These are phyloP conservation scores for Lucilia cuprina DNA, from an alignment of 1,140 invertebrate genomes.

Conservation along the genomic window DNA sequence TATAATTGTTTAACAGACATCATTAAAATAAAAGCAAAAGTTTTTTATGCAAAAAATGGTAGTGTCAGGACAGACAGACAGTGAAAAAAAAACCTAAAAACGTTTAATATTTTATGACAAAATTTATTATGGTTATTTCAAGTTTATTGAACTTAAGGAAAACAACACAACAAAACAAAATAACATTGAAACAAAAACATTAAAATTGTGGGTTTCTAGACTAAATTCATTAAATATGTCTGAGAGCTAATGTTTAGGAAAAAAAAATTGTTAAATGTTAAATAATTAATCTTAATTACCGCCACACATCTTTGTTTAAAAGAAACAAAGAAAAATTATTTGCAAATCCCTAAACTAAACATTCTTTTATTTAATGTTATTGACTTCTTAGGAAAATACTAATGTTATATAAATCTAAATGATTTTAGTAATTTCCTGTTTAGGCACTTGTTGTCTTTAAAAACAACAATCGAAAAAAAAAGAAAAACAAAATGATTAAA, in stretches of 20 bases:
- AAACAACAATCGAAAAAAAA: background rate
- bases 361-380: background rate
- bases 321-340: no score
- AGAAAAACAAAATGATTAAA: background rate
- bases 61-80: no score
- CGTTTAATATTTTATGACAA: background rate
- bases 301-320: no score
- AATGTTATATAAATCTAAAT: background rate
- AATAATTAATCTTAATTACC: slow-evolving; percentile 13
- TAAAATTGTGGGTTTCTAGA: background rate
- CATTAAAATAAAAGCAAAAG: background rate
- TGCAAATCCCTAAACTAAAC: background rate
- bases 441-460: background rate
- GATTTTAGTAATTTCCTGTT: background rate
- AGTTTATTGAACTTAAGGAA: background rate
- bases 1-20: background rate
- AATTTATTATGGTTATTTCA: background rate
- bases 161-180: no score
- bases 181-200: background rate
- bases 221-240: background rate
- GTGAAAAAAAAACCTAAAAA: background rate
- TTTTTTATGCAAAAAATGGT: background rate
- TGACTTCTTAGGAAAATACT: no score
- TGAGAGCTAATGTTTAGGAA: background rate
- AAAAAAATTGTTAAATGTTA: background rate